A percentile compares a stretch with the other conserved stretches of the same genome.
Evolutionary conservation across 2,888 invertebrate species (phyloP).

Genomic region (Myathropa florea): DNA sequence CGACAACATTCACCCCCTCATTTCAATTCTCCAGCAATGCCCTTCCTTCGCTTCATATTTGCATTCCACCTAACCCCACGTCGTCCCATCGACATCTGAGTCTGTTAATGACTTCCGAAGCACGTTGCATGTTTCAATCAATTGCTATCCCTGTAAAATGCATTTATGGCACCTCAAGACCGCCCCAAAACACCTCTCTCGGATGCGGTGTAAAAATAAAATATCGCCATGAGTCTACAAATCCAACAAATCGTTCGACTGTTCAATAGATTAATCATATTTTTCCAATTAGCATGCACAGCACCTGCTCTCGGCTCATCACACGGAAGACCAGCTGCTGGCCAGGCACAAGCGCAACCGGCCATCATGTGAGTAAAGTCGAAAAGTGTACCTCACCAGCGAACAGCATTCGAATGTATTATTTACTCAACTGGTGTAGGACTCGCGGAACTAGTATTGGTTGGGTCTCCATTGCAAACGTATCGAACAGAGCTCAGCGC

Average conservation of each 20-base stretch:
- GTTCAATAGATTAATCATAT: constrained; percentile 14
- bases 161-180: constrained; percentile 7
- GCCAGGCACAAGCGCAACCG: background rate
- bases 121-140: background rate
- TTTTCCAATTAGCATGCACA: constrained; percentile 2
- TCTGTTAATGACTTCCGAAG: background rate
- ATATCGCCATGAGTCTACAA: background rate
- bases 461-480: background rate
- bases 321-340: background rate
- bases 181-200: background rate
- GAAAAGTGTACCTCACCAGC: constrained; percentile 28
- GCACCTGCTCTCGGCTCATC: background rate
- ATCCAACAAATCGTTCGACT: constrained; percentile 1
- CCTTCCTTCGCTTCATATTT: background rate
- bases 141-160: background rate
- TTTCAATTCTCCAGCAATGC: background rate
- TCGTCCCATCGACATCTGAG: background rate
- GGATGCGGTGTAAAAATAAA: background rate
- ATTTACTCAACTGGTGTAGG: constrained; percentile 11
- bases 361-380: constrained; percentile 1
- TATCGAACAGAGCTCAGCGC: background rate
- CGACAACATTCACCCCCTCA: background rate
- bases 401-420: background rate
- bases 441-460: constrained; percentile 12
- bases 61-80: background rate